These are phyloP conservation scores for Hemibagrus guttatus DNA, from an alignment of 2,797 vertebrate species.

Conservation along the genomic window DNA sequence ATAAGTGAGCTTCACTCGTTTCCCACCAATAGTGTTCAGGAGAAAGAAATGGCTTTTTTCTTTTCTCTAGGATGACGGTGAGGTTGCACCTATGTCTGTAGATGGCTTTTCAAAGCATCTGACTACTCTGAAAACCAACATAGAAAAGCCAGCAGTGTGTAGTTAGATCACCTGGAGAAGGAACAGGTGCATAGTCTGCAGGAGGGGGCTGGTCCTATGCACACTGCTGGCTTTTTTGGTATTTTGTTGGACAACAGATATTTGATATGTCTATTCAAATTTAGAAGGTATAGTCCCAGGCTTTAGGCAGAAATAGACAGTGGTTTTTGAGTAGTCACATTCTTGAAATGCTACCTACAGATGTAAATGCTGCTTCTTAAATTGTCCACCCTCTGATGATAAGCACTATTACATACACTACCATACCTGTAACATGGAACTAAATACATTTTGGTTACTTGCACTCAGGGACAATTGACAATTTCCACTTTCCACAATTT, in stretches of 20 bases:
- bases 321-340: too few relatives aligned
- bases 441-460: background rate
- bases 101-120: background rate
- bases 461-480: background rate
- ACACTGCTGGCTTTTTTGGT: background rate
- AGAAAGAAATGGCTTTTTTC: background rate
- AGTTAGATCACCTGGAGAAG: too few relatives aligned
- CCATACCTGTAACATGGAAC: background rate
- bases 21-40: background rate
- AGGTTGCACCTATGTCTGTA: background rate
- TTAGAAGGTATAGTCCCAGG: background rate
- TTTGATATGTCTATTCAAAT: background rate
- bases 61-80: background rate
- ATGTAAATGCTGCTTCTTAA: background rate
- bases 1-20: background rate
- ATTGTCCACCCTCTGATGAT: background rate
- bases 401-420: background rate
- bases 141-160: background rate
- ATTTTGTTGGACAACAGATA: background rate
- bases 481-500: background rate
- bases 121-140: background rate
- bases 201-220: background rate
- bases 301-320: background rate
- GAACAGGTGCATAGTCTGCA: background rate
- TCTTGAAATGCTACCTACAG: background rate